Evolutionary conservation across 1,140 invertebrate species (phyloP).

Genomic region (Epicauta chinensis): DNA sequence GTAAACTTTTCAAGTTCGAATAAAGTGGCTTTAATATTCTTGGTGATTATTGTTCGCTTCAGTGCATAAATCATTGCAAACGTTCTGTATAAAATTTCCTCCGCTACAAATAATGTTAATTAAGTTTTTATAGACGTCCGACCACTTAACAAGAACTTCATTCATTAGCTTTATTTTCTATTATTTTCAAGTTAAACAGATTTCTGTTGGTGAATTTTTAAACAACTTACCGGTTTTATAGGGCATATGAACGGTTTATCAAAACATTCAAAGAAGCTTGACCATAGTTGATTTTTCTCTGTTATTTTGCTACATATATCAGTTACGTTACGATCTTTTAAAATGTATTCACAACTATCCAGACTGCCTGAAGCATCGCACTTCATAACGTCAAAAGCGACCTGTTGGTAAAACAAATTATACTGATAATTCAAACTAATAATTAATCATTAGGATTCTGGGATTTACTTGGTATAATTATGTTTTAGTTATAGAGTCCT

Average conservation of each 20-base stretch:
- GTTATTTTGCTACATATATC: constrained; percentile 26
- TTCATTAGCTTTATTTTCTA: neutral
- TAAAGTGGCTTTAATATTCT: constrained; percentile 13
- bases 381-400: constrained; percentile 27
- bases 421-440: constrained; percentile 9
- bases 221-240: constrained; percentile 32
- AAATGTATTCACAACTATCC: constrained; percentile 31
- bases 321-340: constrained; percentile 26
- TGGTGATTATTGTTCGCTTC: constrained; percentile 15
- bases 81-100: constrained; percentile 7
- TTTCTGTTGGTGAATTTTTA: neutral
- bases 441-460: constrained; percentile 26
- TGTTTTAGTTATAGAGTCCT: constrained; percentile 28
- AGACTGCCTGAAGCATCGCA: constrained; percentile 30
- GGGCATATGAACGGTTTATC: constrained; percentile 25
- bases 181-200: too few species aligned
- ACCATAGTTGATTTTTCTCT: constrained; percentile 28
- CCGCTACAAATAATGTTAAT: too few species aligned
- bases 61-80: constrained; percentile 8
- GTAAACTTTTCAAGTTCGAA: constrained; percentile 16
- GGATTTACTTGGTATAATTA: constrained; percentile 20
- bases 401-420: constrained; percentile 18
- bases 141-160: neutral
- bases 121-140: neutral
- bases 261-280: constrained; percentile 23